Conservation (phyloP, 2,113 vertebrate species). For the Gulo gulo region DNA sequence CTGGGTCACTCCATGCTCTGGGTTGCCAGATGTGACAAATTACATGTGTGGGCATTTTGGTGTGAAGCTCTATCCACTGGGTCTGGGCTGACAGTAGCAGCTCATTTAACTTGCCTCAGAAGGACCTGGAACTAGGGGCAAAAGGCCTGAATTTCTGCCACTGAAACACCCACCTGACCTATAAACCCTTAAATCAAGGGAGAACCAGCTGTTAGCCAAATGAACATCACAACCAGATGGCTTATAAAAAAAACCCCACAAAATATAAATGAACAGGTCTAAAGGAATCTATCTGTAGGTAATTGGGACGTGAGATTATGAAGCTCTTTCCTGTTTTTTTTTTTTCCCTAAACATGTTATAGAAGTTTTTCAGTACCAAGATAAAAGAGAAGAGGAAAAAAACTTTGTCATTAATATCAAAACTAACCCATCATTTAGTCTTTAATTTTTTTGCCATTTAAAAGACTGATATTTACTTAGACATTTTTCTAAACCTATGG, state of each 20-base stretch:
- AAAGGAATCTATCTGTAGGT: neutral
- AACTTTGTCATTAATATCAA: slow-evolving; percentile 7
- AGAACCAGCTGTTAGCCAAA: slow-evolving; percentile 53
- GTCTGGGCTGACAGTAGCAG: slow-evolving; percentile 71
- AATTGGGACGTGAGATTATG: neutral
- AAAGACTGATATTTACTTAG: slow-evolving; percentile 21
- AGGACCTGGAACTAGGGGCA: slow-evolving; percentile 58
- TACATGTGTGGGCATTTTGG: slow-evolving; percentile 67
- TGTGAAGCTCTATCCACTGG: slow-evolving; percentile 72
- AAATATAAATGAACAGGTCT: slow-evolving; percentile 14
- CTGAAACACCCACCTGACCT: slow-evolving; percentile 55
- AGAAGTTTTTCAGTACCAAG: slow-evolving; percentile 6
- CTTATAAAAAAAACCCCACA: neutral
- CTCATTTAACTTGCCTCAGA: slow-evolving; percentile 79
- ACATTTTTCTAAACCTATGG: slow-evolving; percentile 36
- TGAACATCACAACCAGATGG: neutral
- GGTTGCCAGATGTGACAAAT: slow-evolving; percentile 82
- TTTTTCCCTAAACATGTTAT: neutral
- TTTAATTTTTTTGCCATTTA: neutral
- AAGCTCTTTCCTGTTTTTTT: neutral
- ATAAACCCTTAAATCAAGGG: slow-evolving; percentile 48
- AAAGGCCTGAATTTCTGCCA: slow-evolving; percentile 69
- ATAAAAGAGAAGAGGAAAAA: neutral
- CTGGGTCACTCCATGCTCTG: slow-evolving; percentile 75
- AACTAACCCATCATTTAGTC: neutral